Evolutionary conservation across 2,888 invertebrate genomes (phyloP).

Genomic region (Anthrax anthrax): DNA sequence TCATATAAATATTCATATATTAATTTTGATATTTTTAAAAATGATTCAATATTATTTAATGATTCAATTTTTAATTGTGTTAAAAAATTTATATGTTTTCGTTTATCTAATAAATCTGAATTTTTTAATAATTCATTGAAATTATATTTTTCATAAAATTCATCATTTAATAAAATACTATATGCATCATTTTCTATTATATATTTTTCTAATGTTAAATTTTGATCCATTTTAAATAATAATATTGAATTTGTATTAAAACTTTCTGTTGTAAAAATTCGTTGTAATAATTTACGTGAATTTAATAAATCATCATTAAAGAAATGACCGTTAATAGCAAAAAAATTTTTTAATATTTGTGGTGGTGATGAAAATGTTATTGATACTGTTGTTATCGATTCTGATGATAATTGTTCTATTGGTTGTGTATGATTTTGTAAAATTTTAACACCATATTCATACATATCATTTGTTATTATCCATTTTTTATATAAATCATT

Average conservation of each 20-base stretch:
- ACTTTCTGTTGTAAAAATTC: conserved; percentile 38
- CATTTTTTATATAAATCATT: not conserved
- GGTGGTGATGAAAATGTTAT: conserved; percentile 11
- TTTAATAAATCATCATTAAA: conserved; percentile 42
- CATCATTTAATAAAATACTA: conserved; percentile 20
- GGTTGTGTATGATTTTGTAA: conserved; percentile 9
- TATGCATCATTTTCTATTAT: conserved; percentile 19
- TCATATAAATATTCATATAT: not conserved
- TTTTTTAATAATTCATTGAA: conserved; percentile 19
- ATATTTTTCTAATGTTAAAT: conserved; percentile 19
- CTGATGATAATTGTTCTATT: not conserved
- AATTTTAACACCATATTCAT: conserved; percentile 21
- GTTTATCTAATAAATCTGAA: conserved; percentile 2
- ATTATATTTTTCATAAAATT: conserved; percentile 20
- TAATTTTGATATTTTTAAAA: not conserved
- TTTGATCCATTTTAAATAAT: conserved; percentile 15
- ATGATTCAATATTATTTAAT: not conserved
- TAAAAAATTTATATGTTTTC: conserved; percentile 5
- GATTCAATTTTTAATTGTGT: conserved; percentile 4
- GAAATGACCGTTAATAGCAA: conserved; percentile 43
- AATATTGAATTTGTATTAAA: conserved; percentile 12
- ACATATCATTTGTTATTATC: conserved; percentile 27
- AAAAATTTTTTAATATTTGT: conserved; percentile 24
- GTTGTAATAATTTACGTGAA: conserved; percentile 41
- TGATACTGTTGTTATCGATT: no score